Evolutionary conservation across 2,888 invertebrate species (phyloP).

Genomic region (Alviniconcha strummeri): DNA sequence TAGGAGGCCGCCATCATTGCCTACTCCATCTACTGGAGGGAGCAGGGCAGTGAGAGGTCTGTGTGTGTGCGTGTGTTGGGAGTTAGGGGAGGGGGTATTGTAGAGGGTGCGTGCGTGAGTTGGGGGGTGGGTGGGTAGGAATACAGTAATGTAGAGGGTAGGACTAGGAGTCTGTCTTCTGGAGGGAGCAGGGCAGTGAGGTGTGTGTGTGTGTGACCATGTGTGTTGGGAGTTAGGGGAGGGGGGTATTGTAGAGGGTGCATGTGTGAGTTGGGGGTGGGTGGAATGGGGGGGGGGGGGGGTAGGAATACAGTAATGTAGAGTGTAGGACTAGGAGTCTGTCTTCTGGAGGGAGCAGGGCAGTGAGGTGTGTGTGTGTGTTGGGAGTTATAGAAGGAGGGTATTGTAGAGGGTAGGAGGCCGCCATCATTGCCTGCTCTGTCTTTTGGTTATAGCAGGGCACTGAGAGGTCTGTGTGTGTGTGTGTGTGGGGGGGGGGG

Average conservation of each 20-base stretch:
- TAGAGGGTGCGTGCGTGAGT: background rate
- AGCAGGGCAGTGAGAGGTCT: conserved; percentile 86
- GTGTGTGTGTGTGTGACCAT: conserved; percentile 75
- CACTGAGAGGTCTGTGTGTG: conserved; percentile 79
- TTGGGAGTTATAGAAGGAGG: background rate
- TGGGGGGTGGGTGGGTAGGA: background rate
- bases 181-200: conserved; percentile 89
- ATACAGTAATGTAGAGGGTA: background rate
- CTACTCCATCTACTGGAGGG: conserved; percentile 91
- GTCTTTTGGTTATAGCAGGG: conserved; percentile 91
- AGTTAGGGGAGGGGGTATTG: background rate
- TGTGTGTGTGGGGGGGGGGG: background rate
- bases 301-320: background rate
- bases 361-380: conserved; percentile 81
- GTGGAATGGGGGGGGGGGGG: background rate
- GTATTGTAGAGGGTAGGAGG: conserved; percentile 63
- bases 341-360: conserved; percentile 91
- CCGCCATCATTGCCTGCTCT: conserved; percentile 85
- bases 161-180: conserved; percentile 79
- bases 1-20: conserved; percentile 80
- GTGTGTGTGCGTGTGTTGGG: no score
- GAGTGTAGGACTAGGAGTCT: conserved; percentile 77
- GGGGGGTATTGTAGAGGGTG: background rate
- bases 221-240: background rate
- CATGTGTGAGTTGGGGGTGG: background rate